Evolutionary conservation across 2,888 invertebrate genomes (phyloP).

Genomic region (Phengaris alcon): DNA sequence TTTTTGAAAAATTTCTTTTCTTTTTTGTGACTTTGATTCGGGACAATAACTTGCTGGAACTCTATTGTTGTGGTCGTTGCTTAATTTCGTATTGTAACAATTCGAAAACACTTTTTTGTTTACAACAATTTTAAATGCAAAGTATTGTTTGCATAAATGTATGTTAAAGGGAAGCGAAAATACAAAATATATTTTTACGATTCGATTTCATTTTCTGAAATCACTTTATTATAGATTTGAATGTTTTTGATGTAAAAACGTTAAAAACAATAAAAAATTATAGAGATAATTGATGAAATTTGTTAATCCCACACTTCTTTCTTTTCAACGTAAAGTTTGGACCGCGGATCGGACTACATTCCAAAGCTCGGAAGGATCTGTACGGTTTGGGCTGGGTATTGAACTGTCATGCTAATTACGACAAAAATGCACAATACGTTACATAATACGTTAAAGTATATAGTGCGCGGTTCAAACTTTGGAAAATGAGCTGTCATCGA

Average conservation of each 20-base stretch:
- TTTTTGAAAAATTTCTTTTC: neutral
- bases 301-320: no score
- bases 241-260: neutral
- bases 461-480: no score
- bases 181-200: neutral
- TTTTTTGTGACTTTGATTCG: no score
- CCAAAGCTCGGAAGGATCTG: no score
- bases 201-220: neutral
- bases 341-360: no score
- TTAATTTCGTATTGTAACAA: neutral
- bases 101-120: neutral
- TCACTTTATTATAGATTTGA: neutral
- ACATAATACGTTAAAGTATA: no score
- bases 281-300: neutral
- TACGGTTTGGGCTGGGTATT: no score
- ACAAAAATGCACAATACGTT: no score
- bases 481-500: no score
- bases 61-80: neutral
- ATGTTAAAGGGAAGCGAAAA: neutral
- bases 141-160: neutral
- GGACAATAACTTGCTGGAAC: neutral
- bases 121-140: neutral
- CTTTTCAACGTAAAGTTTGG: no score
- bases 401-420: no score
- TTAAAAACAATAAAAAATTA: no score